phyloP scores from a whole-genome alignment of 2,113 vertebrate species.

The Neogale vison region DNA sequence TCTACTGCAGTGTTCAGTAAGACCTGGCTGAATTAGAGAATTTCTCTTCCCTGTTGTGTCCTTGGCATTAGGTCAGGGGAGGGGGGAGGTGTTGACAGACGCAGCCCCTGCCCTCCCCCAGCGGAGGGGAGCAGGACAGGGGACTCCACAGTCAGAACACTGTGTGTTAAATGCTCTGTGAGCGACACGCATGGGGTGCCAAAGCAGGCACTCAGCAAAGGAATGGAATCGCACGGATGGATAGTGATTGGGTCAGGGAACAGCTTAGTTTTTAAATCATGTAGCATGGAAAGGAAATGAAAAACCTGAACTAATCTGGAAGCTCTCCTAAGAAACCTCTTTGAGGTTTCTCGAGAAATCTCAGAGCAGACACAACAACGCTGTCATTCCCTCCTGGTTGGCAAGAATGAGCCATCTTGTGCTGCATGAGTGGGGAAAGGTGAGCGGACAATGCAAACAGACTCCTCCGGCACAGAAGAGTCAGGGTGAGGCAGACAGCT shows the following conservation, averaged over 20 bases:
- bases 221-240: not conserved
- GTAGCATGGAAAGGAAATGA: not conserved
- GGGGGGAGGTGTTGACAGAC: not conserved
- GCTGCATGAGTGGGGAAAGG: not conserved
- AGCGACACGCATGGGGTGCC: accelerated
- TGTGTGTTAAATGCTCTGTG: not conserved
- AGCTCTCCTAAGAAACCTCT: not conserved
- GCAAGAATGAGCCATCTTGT: not conserved
- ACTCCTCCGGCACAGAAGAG: not conserved
- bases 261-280: not conserved
- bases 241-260: no score
- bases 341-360: not conserved
- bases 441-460: not conserved
- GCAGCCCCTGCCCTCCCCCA: not conserved
- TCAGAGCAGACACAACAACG: not conserved
- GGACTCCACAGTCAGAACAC: not conserved
- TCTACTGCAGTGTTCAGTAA: not conserved
- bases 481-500: not conserved
- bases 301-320: not conserved
- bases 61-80: not conserved
- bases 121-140: not conserved
- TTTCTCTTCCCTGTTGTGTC: not conserved
- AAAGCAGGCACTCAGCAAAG: not conserved
- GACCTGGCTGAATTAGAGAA: not conserved
- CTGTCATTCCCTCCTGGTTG: not conserved